Conservation (phyloP, 1,140 invertebrate species). For the Aculops lycopersici region DNA sequence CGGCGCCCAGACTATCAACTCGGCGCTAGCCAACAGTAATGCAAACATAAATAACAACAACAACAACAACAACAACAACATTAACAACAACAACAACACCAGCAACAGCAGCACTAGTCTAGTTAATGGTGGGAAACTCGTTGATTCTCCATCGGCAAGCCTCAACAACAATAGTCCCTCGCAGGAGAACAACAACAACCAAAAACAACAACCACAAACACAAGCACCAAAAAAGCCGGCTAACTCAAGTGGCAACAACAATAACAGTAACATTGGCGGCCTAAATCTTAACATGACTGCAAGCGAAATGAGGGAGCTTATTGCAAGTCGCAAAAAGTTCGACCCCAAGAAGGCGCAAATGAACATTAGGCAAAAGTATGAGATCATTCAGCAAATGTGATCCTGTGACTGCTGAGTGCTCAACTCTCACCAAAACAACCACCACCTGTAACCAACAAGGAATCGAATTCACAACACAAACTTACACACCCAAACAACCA, state of each 20-base stretch:
- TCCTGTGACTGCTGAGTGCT: neutral
- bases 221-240: neutral
- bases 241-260: neutral
- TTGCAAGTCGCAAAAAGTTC: conserved; percentile 46
- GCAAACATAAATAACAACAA: too few species aligned
- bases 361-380: conserved; percentile 60
- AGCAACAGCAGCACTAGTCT: too few species aligned
- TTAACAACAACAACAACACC: too few species aligned
- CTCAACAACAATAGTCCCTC: too few species aligned
- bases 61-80: too few species aligned
- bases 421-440: neutral
- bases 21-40: too few species aligned
- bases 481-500: too few species aligned
- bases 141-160: too few species aligned
- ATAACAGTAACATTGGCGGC: neutral
- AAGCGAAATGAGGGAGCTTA: conserved; percentile 46
- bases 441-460: too few species aligned
- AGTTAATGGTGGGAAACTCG: too few species aligned
- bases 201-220: neutral
- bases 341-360: conserved; percentile 57
- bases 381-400: conserved; percentile 55
- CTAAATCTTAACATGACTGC: conserved; percentile 54
- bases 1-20: too few species aligned
- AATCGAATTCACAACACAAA: too few species aligned
- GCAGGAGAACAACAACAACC: neutral